Evolutionary conservation across 2,888 invertebrate species (phyloP).

Genomic region (Macropis europaea): DNA sequence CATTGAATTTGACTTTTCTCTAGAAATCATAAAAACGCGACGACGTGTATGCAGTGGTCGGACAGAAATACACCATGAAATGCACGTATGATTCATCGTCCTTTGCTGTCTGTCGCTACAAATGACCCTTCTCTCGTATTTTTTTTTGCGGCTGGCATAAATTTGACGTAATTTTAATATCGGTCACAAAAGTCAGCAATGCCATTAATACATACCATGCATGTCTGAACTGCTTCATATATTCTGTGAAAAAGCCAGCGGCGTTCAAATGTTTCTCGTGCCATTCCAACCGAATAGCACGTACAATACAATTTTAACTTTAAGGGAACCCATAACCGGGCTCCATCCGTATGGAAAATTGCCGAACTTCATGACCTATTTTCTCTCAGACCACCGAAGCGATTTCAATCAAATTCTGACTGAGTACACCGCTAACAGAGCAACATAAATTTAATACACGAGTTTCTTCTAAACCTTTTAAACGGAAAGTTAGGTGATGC

Average conservation of each 20-base stretch:
- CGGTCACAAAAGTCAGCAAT: constrained; percentile 7
- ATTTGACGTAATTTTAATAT: constrained; percentile 58
- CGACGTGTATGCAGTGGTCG: constrained; percentile 4
- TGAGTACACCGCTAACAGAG: too few species aligned
- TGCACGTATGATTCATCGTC: constrained; percentile 52
- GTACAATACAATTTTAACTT: background rate
- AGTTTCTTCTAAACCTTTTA: too few species aligned
- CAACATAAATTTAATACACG: too few species aligned
- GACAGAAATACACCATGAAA: constrained; percentile 27
- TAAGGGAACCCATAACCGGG: background rate
- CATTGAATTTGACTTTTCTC: background rate
- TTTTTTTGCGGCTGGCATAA: constrained; percentile 38
- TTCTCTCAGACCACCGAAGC: too few species aligned
- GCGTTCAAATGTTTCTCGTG: background rate
- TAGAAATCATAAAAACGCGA: constrained; percentile 28
- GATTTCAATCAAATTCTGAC: too few species aligned
- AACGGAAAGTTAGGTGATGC: too few species aligned
- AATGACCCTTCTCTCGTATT: constrained; percentile 29
- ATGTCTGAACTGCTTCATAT: too few species aligned
- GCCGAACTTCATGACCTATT: too few species aligned
- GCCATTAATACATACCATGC: constrained; percentile 13
- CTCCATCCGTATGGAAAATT: too few species aligned
- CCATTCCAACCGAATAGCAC: background rate
- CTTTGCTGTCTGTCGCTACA: constrained; percentile 33
- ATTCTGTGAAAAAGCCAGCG: background rate